Evolutionary conservation across 2,888 invertebrate genomes (phyloP).

Genomic region (Nasonia oneida): DNA sequence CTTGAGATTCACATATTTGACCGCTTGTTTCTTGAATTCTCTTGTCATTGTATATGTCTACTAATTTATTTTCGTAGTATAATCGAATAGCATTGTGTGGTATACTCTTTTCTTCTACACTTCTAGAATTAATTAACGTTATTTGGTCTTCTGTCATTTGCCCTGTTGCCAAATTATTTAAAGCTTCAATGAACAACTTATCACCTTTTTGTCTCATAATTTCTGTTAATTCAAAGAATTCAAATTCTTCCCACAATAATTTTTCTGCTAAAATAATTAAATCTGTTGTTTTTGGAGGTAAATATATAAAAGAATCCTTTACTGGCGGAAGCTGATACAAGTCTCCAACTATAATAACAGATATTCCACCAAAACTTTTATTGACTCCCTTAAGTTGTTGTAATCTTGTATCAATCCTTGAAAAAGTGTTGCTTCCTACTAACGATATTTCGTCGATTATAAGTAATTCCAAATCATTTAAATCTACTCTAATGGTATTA

Average conservation of each 20-base stretch:
- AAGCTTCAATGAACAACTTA: conserved; percentile 64
- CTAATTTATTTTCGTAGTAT: conserved; percentile 13
- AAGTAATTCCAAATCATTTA: conserved; percentile 65
- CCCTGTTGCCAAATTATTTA: conserved; percentile 67
- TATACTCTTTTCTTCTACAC: too few species aligned
- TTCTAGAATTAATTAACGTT: too few species aligned
- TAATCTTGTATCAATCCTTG: conserved; percentile 61
- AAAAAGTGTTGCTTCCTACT: conserved; percentile 67
- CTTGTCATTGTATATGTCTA: background rate
- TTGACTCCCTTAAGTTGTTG: conserved; percentile 71
- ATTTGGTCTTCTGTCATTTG: conserved; percentile 60
- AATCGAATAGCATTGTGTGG: conserved; percentile 3
- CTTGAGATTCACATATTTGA: too few species aligned
- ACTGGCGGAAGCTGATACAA: conserved; percentile 73
- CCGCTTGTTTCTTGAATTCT: background rate
- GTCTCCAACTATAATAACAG: conserved; percentile 72
- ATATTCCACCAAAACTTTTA: conserved; percentile 57
- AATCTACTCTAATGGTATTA: conserved; percentile 26
- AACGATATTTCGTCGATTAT: conserved; percentile 75
- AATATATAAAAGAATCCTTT: conserved; percentile 66
- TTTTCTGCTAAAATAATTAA: conserved; percentile 48
- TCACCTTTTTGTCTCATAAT: conserved; percentile 71
- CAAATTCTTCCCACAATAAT: conserved; percentile 56
- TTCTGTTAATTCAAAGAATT: conserved; percentile 47
- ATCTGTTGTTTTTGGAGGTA: conserved; percentile 46